These are phyloP conservation scores for Pluvianellus socialis DNA, from an alignment of 2,113 vertebrate genomes.

Conservation along the genomic window DNA sequence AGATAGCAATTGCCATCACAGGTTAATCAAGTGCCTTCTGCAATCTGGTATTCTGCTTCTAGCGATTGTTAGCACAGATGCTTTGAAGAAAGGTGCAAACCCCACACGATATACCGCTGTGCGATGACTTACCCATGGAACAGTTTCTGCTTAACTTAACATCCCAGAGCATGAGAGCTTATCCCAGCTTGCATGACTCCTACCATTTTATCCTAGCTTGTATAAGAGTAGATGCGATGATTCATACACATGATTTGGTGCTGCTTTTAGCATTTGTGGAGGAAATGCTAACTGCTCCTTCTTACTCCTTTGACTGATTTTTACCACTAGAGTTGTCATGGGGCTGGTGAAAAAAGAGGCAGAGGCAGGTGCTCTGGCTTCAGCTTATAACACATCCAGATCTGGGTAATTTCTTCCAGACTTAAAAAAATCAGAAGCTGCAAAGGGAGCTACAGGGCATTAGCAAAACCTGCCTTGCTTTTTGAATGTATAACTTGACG, in stretches of 20 bases:
- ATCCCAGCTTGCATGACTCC: neutral
- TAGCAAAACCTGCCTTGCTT: neutral
- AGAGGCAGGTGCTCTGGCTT: neutral
- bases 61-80: neutral
- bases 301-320: neutral
- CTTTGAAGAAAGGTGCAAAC: neutral
- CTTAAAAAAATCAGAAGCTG: neutral
- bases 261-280: slow-evolving; percentile 30
- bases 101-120: neutral
- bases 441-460: neutral
- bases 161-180: neutral
- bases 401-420: neutral
- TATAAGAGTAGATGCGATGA: neutral
- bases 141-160: neutral
- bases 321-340: neutral
- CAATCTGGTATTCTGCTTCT: neutral
- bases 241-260: slow-evolving; percentile 23
- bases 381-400: neutral
- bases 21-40: neutral
- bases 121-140: neutral
- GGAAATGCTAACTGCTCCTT: neutral
- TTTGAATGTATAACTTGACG: neutral
- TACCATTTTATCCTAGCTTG: slow-evolving; percentile 18
- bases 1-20: neutral
- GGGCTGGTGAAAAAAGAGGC: neutral